These are phyloP conservation scores for Oasisia sp. DNA, from an alignment of 2,888 invertebrate genomes.

Conservation along the genomic window DNA sequence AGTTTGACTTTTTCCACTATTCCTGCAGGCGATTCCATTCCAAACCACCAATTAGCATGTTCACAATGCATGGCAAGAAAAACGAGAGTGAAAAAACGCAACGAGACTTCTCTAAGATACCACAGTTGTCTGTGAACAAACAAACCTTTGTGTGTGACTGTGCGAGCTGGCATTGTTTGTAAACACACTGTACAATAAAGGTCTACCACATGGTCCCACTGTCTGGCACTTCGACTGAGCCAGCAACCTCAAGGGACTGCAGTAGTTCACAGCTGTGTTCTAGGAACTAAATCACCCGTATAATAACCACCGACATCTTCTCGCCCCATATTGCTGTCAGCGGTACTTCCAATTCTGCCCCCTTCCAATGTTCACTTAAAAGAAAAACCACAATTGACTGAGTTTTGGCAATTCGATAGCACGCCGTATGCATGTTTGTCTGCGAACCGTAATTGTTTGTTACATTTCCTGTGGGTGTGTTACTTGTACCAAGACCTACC, in stretches of 20 bases:
- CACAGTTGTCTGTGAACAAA: neutral
- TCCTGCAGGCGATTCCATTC: neutral
- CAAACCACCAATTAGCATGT: neutral
- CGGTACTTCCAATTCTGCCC: neutral
- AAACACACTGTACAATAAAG: conserved; percentile 12
- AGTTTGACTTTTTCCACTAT: neutral
- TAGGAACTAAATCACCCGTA: neutral
- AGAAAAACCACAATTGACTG: neutral
- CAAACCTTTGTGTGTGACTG: neutral
- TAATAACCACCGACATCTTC: neutral
- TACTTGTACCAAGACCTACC: neutral
- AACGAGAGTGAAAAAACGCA: neutral
- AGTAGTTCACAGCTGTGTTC: neutral
- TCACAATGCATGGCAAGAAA: neutral
- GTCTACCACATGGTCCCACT: neutral
- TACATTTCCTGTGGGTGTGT: neutral
- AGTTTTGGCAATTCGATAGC: neutral
- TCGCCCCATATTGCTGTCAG: neutral
- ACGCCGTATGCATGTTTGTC: neutral
- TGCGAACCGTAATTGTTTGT: neutral
- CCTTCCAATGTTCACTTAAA: neutral
- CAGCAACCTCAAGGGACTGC: neutral
- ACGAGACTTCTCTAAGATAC: neutral
- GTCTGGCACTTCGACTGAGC: neutral
- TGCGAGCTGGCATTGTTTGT: neutral